Conservation (phyloP, 2,888 invertebrate species). For the Phaonia tiefii region DNA sequence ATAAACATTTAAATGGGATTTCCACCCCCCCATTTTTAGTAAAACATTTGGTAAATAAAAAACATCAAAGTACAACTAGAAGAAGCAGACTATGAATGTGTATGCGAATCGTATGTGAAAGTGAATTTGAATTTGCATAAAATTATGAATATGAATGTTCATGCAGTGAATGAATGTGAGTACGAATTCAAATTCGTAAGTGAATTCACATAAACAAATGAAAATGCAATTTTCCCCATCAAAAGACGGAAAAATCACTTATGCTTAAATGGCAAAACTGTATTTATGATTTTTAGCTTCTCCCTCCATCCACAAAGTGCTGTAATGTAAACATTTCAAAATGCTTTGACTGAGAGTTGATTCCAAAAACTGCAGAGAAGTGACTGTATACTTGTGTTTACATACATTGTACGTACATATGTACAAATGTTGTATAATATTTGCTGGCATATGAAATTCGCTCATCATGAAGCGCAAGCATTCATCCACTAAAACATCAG, state of each 20-base stretch:
- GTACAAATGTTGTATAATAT: neutral
- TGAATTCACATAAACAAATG: slow-evolving; percentile 3
- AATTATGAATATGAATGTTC: neutral
- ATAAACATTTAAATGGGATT: neutral
- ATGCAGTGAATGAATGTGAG: neutral
- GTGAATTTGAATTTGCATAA: no score
- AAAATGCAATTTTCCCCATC: neutral
- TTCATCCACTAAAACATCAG: slow-evolving; percentile 50
- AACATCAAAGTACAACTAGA: neutral
- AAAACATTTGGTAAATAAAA: neutral
- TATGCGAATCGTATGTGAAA: no score
- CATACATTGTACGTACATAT: neutral
- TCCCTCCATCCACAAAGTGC: no score
- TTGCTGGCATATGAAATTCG: no score
- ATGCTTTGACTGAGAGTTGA: no score
- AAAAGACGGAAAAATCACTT: slow-evolving; percentile 1
- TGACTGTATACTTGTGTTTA: neutral
- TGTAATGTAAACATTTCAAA: neutral
- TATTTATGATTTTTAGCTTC: neutral
- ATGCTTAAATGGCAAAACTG: neutral
- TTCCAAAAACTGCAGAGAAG: no score
- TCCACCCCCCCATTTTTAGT: no score
- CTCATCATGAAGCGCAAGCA: slow-evolving; percentile 37
- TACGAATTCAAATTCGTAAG: no score
- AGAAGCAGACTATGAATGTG: no score